These are phyloP conservation scores for Mactra quadrangularis DNA, from an alignment of 1,140 invertebrate species.

Conservation along the genomic window DNA sequence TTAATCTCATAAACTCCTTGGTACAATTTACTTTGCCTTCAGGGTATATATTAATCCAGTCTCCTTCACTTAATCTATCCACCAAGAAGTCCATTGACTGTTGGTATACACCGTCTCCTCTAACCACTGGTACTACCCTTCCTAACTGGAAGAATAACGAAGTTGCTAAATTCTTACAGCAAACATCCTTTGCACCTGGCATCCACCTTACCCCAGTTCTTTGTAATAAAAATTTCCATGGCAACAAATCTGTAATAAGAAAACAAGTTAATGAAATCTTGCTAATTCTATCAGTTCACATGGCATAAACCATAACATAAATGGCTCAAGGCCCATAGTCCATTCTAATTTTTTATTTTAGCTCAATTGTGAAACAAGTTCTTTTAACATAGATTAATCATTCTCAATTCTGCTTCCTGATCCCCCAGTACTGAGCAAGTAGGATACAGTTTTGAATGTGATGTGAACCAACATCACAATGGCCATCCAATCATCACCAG, in stretches of 20 bases:
- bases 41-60: slow-evolving; percentile 98
- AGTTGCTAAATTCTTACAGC: background rate
- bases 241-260: slow-evolving; percentile 20
- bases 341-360: no score
- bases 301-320: no score
- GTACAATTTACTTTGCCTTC: slow-evolving; percentile 94
- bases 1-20: slow-evolving; percentile 91
- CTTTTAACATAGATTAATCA: no score
- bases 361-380: no score
- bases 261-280: no score
- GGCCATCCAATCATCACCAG: no score
- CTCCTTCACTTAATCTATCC: slow-evolving; percentile 92
- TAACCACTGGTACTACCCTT: slow-evolving; percentile 90
- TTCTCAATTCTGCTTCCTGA: no score
- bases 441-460: no score
- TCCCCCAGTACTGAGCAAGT: no score
- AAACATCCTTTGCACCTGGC: slow-evolving; percentile 35
- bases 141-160: slow-evolving; percentile 43
- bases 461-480: no score
- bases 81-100: slow-evolving; percentile 93
- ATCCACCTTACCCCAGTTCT: slow-evolving; percentile 6
- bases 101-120: slow-evolving; percentile 97
- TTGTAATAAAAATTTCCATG: slow-evolving; percentile 25
- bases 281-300: no score
- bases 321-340: no score